These are phyloP conservation scores for Episyrphus balteatus DNA, from an alignment of 1,140 invertebrate species.

Conservation along the genomic window DNA sequence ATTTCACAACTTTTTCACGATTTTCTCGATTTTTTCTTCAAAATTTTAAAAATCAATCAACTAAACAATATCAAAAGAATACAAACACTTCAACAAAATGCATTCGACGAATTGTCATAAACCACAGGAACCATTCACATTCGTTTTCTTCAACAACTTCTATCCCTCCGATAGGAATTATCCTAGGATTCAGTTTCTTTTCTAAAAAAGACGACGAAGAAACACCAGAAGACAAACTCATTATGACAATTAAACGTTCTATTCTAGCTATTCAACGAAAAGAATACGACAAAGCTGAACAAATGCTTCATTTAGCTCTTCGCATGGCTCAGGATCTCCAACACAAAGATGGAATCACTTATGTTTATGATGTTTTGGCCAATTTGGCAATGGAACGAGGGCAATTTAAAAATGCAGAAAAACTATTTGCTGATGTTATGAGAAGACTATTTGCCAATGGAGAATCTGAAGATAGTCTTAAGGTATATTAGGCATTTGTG, in stretches of 20 bases:
- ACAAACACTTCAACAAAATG: no score
- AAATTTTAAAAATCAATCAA: no score
- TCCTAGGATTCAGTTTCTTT: no score
- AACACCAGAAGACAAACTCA: conserved; percentile 53
- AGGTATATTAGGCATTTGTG: conserved; percentile 41
- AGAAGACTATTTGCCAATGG: conserved; percentile 61
- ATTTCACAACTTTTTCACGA: no score
- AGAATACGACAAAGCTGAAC: conserved; percentile 71
- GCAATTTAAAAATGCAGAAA: conserved; percentile 71
- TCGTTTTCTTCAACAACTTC: no score
- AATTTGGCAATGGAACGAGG: conserved; percentile 71
- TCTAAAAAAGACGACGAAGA: conserved; percentile 31
- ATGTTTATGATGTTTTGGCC: conserved; percentile 83
- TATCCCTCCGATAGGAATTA: no score
- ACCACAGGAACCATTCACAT: no score
- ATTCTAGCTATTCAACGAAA: conserved; percentile 59
- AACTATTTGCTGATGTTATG: conserved; percentile 70
- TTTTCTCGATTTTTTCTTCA: no score
- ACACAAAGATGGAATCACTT: conserved; percentile 64
- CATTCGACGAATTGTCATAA: no score
- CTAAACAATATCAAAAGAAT: no score
- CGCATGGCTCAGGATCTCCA: conserved; percentile 69
- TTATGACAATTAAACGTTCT: conserved; percentile 61
- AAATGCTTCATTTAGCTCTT: conserved; percentile 70
- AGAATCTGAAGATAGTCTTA: conserved; percentile 56